These are phyloP conservation scores for Psammodynastes pulverulentus DNA, from an alignment of 2,113 vertebrate genomes.

Conservation along the genomic window DNA sequence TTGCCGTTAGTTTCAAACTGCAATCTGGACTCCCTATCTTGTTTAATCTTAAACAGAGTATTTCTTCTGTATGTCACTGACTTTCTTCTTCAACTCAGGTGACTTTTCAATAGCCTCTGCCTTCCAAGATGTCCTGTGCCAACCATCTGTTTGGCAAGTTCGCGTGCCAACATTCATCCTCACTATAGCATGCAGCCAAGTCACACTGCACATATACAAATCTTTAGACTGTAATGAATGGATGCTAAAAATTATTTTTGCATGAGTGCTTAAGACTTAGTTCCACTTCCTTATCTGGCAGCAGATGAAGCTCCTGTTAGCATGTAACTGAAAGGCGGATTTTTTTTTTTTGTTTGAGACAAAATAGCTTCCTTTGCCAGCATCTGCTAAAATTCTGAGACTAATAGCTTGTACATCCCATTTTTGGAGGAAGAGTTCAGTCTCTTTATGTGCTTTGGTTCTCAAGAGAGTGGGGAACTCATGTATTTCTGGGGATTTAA, in stretches of 20 bases:
- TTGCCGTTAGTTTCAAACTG: background rate
- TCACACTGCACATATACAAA: background rate
- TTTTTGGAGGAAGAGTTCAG: background rate
- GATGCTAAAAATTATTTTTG: background rate
- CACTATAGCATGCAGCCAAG: background rate
- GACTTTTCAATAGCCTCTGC: background rate
- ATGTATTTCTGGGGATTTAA: background rate
- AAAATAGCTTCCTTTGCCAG: background rate
- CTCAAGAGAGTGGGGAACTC: background rate
- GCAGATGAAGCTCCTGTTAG: background rate
- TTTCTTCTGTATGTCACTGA: background rate
- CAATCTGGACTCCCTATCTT: background rate
- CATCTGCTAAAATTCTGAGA: background rate
- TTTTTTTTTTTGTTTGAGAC: background rate
- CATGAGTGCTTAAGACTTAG: background rate
- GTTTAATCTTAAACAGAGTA: background rate
- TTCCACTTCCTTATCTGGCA: background rate
- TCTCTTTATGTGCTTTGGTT: background rate
- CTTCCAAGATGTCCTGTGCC: background rate
- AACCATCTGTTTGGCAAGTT: background rate
- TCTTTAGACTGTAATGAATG: background rate
- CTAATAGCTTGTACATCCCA: background rate
- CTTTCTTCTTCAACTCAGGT: background rate
- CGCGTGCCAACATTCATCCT: background rate
- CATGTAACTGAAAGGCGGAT: background rate